Evolutionary conservation across 2,888 invertebrate species (phyloP).

Genomic region (Ophioninae sp.): DNA sequence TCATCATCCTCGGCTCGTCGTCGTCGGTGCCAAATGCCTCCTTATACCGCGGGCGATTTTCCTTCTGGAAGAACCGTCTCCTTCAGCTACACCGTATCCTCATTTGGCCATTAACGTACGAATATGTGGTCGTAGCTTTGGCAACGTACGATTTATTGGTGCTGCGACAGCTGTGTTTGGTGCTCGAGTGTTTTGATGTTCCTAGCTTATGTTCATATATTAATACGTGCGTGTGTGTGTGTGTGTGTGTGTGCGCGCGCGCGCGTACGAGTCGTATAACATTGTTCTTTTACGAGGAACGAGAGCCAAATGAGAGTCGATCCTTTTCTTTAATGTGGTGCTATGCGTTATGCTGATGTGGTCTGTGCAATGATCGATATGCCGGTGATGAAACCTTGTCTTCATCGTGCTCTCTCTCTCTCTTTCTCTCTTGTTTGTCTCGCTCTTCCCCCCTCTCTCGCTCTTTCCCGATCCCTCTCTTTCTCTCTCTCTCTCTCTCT

Average conservation of each 20-base stretch:
- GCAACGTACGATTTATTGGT: conserved; percentile 55
- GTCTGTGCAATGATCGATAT: conserved; percentile 42
- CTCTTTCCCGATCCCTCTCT: conserved; percentile 50
- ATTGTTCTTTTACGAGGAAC: background rate
- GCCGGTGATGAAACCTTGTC: conserved; percentile 20
- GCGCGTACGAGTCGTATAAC: background rate
- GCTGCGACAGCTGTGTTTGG: conserved; percentile 60
- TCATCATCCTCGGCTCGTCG: conserved; percentile 31
- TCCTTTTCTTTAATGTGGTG: conserved; percentile 17
- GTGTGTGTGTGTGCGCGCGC: background rate
- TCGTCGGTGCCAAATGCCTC: conserved; percentile 53
- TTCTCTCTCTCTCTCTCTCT: conserved; percentile 51
- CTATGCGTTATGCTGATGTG: conserved; percentile 27
- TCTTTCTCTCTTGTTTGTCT: conserved; percentile 7
- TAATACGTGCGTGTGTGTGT: background rate
- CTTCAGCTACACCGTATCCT: conserved; percentile 43
- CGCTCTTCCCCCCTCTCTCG: conserved; percentile 47
- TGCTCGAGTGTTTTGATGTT: conserved; percentile 62
- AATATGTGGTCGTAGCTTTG: conserved; percentile 53
- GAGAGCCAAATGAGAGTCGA: conserved; percentile 18
- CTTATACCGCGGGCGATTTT: background rate
- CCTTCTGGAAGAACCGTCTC: conserved; percentile 29
- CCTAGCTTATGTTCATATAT: conserved; percentile 33
- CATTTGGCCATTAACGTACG: conserved; percentile 35
- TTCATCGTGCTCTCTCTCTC: conserved; percentile 25